Conservation (phyloP, 1,140 invertebrate genomes). For the Coboldia fuscipes region DNA sequence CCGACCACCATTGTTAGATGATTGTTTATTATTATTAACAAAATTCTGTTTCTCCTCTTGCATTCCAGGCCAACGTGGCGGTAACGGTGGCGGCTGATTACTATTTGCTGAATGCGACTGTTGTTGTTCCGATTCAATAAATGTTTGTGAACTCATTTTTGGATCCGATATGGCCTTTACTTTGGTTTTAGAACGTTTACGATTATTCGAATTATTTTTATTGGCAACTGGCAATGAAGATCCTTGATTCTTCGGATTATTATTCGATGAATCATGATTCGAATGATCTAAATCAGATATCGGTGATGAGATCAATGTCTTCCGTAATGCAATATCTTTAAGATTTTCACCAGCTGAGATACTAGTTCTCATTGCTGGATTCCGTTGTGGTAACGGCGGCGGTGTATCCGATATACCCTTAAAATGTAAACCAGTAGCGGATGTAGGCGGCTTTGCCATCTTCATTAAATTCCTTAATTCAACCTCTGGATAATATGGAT, state of each 20-base stretch:
- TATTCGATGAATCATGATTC: neutral
- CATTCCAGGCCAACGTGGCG: slow-evolving; percentile 16
- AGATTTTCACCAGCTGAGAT: slow-evolving; percentile 7
- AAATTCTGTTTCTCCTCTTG: slow-evolving; percentile 10
- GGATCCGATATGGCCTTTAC: slow-evolving; percentile 20
- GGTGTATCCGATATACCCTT: slow-evolving; percentile 25
- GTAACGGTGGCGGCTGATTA: slow-evolving; percentile 16
- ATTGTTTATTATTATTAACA: slow-evolving; percentile 3
- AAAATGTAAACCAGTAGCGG: slow-evolving; percentile 10
- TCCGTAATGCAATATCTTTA: slow-evolving; percentile 7
- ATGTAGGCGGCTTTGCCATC: neutral
- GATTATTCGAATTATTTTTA: neutral
- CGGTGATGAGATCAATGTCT: slow-evolving; percentile 6
- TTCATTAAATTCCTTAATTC: neutral
- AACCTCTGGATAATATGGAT: slow-evolving; percentile 10
- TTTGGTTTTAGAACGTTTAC: slow-evolving; percentile 15
- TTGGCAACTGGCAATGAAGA: neutral
- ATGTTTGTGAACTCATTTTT: slow-evolving; percentile 23
- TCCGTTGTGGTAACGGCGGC: slow-evolving; percentile 26
- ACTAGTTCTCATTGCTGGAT: slow-evolving; percentile 9
- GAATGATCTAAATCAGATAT: slow-evolving; percentile 17
- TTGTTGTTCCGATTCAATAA: slow-evolving; percentile 19
- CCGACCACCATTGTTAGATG: slow-evolving; percentile 1
- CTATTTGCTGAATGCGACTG: slow-evolving; percentile 6
- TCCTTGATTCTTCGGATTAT: no score